Evolutionary conservation across 2,888 invertebrate species (phyloP), one percentile per base, ranked within the genome.

Genomic region (Calliphora vomitoria): DNA sequence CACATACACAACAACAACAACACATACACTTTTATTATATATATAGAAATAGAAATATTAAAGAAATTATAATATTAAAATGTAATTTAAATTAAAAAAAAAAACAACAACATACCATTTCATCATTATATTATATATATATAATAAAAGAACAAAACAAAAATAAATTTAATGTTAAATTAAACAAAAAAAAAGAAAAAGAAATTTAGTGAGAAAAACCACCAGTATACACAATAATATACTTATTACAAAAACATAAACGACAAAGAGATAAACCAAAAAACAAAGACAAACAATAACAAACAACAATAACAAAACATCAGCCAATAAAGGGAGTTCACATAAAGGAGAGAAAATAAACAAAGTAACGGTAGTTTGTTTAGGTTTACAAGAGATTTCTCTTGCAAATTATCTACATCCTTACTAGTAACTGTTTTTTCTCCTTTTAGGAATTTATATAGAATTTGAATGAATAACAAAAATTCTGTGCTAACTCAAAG

Each of bases 161-260:
- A 44, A 13, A 76, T 60, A 55, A 83, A 83, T 68, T 85, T 78
- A 86, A 76, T 76, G 80, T 80, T 82, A 79, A 87, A 82, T 20
- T 55, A 78, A 20, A 50, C n/a, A 50, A 50, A 15, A 50, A 50
- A 25, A 68, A 38, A 38, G 25, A 13, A 74, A 74, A 82, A 84
- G 78, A 87, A 86, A 88, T 81, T 83, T 88, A 86, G 82, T 86
- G 80, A 81, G 88, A 87, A 85, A 69, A 86, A 88, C 88, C 88
- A 86, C 88, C 88, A 88, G 81, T 82, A 75, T 82, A 82, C 80
- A 80, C 84, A 82, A 85, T 85, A 87, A 87, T 84, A 79, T 80
- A 74, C 47, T 80, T 79, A 81, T 64, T 35, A 80, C 55, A 71
- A 86, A 69, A 71, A 74, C 60, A 8, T 11, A 75, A 83, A 80